These are phyloP conservation scores for Mesaphorura yosii DNA, from an alignment of 1,140 invertebrate species.

Conservation along the genomic window DNA sequence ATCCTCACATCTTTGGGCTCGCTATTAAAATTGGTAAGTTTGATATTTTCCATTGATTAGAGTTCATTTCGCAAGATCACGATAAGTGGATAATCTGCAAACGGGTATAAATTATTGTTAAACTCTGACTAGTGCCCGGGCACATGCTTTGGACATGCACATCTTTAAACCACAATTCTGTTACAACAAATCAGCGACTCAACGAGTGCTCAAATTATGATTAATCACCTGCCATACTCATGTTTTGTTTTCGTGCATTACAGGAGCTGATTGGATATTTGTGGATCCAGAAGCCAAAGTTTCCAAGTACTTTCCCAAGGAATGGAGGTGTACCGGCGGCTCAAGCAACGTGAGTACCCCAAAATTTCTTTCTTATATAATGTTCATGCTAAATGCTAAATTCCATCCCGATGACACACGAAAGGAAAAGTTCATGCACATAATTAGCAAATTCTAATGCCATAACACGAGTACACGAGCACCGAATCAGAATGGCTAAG, in stretches of 20 bases:
- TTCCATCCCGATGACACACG: no score
- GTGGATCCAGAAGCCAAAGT: conserved; percentile 85
- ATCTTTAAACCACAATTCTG: not conserved
- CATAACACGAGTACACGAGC: no score
- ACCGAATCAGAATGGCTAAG: no score
- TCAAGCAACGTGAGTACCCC: no score
- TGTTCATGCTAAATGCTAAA: not conserved
- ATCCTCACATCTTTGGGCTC: conserved; percentile 31
- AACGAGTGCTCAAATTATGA: not conserved
- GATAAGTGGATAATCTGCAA: not conserved
- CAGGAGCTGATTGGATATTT: conserved; percentile 91
- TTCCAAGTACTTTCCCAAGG: conserved; percentile 88
- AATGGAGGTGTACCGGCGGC: no score
- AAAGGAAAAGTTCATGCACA: no score
- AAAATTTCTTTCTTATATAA: not conserved
- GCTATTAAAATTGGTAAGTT: conserved; percentile 29
- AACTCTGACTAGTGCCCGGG: no score
- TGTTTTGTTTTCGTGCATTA: conserved; percentile 35
- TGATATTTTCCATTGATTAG: no score
- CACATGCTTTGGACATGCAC: not conserved
- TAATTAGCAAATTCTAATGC: no score
- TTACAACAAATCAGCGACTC: not conserved
- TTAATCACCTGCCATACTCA: not conserved
- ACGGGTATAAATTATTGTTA: not conserved
- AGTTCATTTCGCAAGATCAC: no score